phyloP scores from a whole-genome alignment of 2,797 vertebrate species.

The Lepilemur ruficaudatus region DNA sequence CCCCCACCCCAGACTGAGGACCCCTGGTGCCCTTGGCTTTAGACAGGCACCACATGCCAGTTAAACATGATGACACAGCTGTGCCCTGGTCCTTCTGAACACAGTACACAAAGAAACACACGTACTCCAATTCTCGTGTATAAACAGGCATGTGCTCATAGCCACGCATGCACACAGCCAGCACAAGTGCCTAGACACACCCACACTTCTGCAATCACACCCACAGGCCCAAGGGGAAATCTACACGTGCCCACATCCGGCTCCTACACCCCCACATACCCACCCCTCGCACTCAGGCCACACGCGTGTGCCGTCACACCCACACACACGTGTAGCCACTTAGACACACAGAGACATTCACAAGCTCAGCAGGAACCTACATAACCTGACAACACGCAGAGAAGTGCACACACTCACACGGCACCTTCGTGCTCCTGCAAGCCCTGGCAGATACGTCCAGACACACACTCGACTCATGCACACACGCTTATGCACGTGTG shows the following conservation, averaged over 20 bases:
- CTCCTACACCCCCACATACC: rapidly evolving
- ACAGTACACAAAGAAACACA: not conserved
- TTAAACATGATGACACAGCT: rapidly evolving
- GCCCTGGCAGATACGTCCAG: not conserved
- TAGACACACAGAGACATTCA: not conserved
- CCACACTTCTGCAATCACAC: rapidly evolving
- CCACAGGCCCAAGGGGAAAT: rapidly evolving
- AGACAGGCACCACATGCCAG: rapidly evolving
- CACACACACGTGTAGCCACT: not conserved
- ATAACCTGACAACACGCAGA: not conserved
- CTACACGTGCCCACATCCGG: not conserved
- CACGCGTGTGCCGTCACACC: rapidly evolving
- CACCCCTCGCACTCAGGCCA: not conserved
- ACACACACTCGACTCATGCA: not conserved
- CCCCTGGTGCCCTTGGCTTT: not conserved
- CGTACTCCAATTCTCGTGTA: not conserved
- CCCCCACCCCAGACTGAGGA: not conserved
- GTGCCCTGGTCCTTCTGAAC: rapidly evolving
- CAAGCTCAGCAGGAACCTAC: not conserved
- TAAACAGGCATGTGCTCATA: rapidly evolving
- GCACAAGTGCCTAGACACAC: not conserved
- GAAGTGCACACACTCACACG: not conserved
- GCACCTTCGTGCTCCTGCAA: not conserved
- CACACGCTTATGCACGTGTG: too few relatives aligned
- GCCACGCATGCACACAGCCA: not conserved